Evolutionary conservation across 2,113 vertebrate species (phyloP).

Genomic region (Dicaeum eximium): DNA sequence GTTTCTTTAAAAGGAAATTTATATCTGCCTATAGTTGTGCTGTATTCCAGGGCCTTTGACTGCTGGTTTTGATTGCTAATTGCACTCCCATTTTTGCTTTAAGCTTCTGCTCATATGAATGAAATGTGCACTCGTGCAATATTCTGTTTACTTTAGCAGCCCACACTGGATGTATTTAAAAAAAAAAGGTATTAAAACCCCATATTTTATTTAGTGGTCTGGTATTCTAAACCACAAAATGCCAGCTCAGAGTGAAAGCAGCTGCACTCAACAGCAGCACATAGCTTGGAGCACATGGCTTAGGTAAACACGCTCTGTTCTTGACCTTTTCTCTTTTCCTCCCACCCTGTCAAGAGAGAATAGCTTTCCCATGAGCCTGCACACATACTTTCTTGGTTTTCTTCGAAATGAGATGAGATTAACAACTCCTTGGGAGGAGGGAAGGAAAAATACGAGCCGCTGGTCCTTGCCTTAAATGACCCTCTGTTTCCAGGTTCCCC

Average conservation of each 20-base stretch:
- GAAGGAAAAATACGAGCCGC: neutral
- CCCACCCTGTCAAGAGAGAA: conserved; percentile 29
- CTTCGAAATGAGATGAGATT: neutral
- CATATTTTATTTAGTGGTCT: conserved; percentile 38
- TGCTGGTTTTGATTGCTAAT: neutral
- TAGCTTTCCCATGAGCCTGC: conserved; percentile 39
- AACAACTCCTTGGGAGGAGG: neutral
- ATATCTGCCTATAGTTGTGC: neutral
- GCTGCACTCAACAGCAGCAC: neutral
- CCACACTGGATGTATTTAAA: neutral
- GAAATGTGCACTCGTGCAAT: conserved; percentile 34
- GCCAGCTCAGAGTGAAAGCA: conserved; percentile 44
- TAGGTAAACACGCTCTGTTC: conserved; percentile 32
- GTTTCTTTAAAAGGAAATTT: conserved; percentile 44
- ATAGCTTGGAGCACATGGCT: conserved; percentile 21
- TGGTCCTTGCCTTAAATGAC: conserved; percentile 30
- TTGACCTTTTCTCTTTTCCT: conserved; percentile 58
- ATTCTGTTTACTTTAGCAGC: conserved; percentile 56
- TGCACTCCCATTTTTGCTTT: neutral
- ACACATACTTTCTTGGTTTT: conserved; percentile 20
- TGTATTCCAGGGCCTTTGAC: neutral
- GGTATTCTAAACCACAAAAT: conserved; percentile 41
- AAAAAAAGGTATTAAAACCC: neutral
- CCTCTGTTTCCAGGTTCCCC: neutral
- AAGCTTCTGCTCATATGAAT: conserved; percentile 22